Base-by-base conservation (phyloP, 2,888 invertebrate species). In the Dryadula phaetusa region DNA sequence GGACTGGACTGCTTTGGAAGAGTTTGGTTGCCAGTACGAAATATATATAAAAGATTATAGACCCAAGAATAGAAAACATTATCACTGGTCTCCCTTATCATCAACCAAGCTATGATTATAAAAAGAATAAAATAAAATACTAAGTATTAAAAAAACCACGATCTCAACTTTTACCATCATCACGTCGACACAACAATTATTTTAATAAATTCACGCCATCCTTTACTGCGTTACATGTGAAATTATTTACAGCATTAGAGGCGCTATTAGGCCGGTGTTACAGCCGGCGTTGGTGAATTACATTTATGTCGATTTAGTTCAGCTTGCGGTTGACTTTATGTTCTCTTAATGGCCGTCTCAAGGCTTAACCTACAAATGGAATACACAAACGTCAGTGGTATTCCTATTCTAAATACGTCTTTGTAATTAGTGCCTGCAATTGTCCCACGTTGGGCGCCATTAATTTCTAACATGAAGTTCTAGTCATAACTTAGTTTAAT, bases 231-330 rank as follows among this genome's bases (percentile, higher is more conserved):
- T 65, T 46, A 56, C 64, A 47, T 64, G 42, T 40, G 20, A 70
- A 69, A 72, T 69, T 72, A 70, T 72, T 72, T 68, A 72, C 69
- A 64, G 53, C 54, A 58, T 86, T 82, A 86, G 81, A 85, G 78
- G 79, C 78, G 74, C 84, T 83, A 86, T 87, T 86, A 84, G 76
- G 71, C 76, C 72, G 76, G 78, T 80, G 84, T 84, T 82, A 78
- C 77, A 79, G 76, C 72, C 77, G 81, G 82, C 83, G 81, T 84
- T 82, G 81, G 74, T 72, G 78, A 81, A 83, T 84, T 82, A 82
- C 82, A 78, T 64, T 62, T 67, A 40, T 71, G 62, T 64, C 67
- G 62, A 69, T 62, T 69, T 53, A 62, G 69, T 64, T 66, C 42
- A 62, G 62, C 66, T 52, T 63, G 53, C 54, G 70, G 64, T 68